phyloP scores from a whole-genome alignment of 2,797 vertebrate genomes.

The Xenentodon cancila region DNA sequence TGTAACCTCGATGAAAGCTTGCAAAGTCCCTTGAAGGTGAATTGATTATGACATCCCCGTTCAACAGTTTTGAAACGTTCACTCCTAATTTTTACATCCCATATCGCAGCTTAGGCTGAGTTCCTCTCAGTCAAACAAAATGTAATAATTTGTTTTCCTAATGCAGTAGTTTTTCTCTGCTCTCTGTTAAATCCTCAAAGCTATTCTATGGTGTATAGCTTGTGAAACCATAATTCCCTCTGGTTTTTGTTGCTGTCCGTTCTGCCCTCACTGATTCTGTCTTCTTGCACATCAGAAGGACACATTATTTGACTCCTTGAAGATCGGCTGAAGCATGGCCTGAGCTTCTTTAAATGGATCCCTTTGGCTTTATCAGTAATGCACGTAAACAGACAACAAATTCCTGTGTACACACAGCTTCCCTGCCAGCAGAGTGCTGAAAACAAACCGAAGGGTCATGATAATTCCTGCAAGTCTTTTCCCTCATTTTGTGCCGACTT shows the following conservation, averaged over 20 bases:
- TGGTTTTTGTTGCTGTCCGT: constrained; percentile 38
- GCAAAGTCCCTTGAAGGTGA: neutral
- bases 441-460: constrained; percentile 47
- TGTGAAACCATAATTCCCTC: constrained; percentile 38
- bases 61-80: neutral
- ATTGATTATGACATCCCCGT: constrained; percentile 13
- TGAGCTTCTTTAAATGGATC: constrained; percentile 57
- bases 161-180: neutral
- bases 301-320: constrained; percentile 72
- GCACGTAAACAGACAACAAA: constrained; percentile 54
- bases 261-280: constrained; percentile 64
- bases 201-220: constrained; percentile 51
- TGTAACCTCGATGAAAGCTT: constrained; percentile 16
- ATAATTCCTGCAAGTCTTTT: constrained; percentile 44
- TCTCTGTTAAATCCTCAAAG: constrained; percentile 36
- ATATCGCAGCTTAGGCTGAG: neutral
- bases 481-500: constrained; percentile 50
- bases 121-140: neutral
- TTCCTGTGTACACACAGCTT: constrained; percentile 45
- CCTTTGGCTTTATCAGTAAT: constrained; percentile 50
- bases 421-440: constrained; percentile 21
- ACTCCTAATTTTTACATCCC: neutral
- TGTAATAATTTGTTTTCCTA: neutral
- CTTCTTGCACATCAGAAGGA: constrained; percentile 51
- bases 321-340: constrained; percentile 42